These are phyloP conservation scores for Alentia gelatinosa DNA, from an alignment of 2,888 invertebrate species.

Conservation along the genomic window DNA sequence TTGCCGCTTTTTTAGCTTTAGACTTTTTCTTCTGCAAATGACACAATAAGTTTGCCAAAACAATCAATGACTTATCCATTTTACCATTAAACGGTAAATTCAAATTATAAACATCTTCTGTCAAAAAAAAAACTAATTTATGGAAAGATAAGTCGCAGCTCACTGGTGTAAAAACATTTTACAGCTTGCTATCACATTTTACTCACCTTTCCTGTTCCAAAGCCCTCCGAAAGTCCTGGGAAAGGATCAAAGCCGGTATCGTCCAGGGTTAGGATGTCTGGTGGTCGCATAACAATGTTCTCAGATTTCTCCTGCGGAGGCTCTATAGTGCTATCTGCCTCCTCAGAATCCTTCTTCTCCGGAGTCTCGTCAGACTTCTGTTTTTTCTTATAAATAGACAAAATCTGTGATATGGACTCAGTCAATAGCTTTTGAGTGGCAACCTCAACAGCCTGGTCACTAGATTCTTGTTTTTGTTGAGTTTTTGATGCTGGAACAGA, in stretches of 20 bases:
- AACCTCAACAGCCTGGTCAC: slow-evolving; percentile 68
- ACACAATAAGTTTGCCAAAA: too few relatives aligned
- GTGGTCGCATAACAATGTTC: too few relatives aligned
- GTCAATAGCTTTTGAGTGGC: slow-evolving; percentile 72
- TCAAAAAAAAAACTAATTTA: too few relatives aligned
- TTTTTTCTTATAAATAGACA: slow-evolving; percentile 66
- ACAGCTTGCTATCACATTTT: background rate
- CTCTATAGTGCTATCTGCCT: background rate
- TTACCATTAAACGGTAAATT: too few relatives aligned
- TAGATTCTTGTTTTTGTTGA: slow-evolving; percentile 44
- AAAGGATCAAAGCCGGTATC: slow-evolving; percentile 35
- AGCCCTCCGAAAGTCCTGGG: slow-evolving; percentile 26
- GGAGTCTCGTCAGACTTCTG: background rate
- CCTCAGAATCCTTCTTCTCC: background rate
- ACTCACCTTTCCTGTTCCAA: slow-evolving; percentile 44
- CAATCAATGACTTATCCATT: too few relatives aligned
- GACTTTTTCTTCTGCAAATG: slow-evolving; percentile 10
- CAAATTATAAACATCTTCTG: too few relatives aligned
- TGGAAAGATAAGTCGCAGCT: too few relatives aligned
- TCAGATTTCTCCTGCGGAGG: background rate
- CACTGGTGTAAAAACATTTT: too few relatives aligned
- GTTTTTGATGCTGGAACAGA: background rate
- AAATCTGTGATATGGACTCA: slow-evolving; percentile 76
- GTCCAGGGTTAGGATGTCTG: background rate
- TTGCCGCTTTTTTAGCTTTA: background rate